Conservation (phyloP, 2,113 vertebrate species). For the Serilophus lunatus region DNA sequence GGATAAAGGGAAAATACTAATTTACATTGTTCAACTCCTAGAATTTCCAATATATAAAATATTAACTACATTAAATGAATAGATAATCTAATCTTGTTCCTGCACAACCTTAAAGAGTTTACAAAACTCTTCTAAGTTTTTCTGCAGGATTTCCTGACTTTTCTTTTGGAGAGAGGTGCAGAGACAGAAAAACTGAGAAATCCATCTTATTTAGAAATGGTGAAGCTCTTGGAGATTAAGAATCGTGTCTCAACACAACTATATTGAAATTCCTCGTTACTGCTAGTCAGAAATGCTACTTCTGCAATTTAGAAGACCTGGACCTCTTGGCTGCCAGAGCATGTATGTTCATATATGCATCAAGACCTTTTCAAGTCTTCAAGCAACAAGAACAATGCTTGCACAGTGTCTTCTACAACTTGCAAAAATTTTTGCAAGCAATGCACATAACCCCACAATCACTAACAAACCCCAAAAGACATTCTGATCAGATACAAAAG, state of each 20-base stretch:
- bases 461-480: background rate
- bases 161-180: background rate
- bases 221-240: background rate
- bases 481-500: background rate
- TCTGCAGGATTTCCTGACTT: background rate
- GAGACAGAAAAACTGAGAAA: background rate
- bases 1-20: background rate
- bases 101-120: background rate
- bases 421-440: background rate
- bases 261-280: background rate
- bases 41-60: background rate
- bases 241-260: background rate
- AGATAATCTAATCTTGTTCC: background rate
- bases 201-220: background rate
- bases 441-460: fast-evolving
- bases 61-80: background rate
- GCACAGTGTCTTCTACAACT: background rate
- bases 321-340: background rate
- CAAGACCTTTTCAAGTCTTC: background rate
- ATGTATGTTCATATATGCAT: fast-evolving
- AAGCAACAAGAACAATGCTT: background rate
- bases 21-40: background rate
- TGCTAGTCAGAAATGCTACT: background rate
- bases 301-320: background rate
- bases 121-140: background rate